Evolutionary conservation across 1,140 invertebrate genomes (phyloP).

Genomic region (Tetraneura akinire): DNA sequence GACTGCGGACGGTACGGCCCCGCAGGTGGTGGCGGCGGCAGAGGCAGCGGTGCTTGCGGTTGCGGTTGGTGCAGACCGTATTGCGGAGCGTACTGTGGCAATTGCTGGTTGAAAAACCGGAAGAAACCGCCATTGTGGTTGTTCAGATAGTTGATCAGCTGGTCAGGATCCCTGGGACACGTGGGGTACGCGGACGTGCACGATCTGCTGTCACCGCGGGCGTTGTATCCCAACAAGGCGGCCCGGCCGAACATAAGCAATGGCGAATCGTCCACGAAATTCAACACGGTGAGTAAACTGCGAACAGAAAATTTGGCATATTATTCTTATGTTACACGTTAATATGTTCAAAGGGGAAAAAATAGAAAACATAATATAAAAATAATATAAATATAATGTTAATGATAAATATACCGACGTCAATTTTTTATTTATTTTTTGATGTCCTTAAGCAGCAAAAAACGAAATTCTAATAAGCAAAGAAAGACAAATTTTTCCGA

Average conservation of each 20-base stretch:
- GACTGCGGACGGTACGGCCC: neutral
- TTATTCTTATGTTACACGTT: too few species aligned
- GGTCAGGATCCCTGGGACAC: slow-evolving; percentile 72
- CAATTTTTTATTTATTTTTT: too few species aligned
- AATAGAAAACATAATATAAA: too few species aligned
- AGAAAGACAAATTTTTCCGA: too few species aligned
- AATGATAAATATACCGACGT: too few species aligned
- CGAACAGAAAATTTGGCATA: too few species aligned
- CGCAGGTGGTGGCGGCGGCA: neutral
- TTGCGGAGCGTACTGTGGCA: slow-evolving; percentile 54
- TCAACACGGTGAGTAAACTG: slow-evolving; percentile 61
- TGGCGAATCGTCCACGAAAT: slow-evolving; percentile 63
- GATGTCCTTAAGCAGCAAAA: too few species aligned
- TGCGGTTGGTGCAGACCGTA: slow-evolving; percentile 27
- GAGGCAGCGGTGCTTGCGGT: neutral
- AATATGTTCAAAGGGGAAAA: too few species aligned
- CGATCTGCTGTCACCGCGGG: slow-evolving; percentile 64
- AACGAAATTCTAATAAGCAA: too few species aligned
- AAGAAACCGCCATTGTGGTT: slow-evolving; percentile 85
- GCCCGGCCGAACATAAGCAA: slow-evolving; percentile 72
- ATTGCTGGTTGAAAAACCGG: slow-evolving; percentile 67
- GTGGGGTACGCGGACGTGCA: slow-evolving; percentile 70
- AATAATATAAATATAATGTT: too few species aligned
- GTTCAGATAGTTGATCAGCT: slow-evolving; percentile 76
- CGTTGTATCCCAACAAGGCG: slow-evolving; percentile 70